Conservation (phyloP, 2,888 invertebrate species). For the Actias luna region DNA sequence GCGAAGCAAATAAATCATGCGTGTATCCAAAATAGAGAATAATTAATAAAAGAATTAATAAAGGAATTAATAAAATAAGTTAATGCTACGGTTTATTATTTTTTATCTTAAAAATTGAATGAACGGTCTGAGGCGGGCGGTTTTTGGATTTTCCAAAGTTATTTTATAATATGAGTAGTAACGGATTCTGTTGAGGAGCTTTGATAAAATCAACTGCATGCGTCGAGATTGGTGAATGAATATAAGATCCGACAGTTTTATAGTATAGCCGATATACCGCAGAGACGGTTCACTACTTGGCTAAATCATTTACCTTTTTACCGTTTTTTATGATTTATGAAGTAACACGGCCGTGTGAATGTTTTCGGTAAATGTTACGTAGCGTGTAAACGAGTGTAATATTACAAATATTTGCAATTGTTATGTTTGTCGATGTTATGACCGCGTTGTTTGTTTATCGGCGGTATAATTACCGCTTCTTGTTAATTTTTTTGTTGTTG, state of each 20-base stretch:
- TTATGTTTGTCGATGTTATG: neutral
- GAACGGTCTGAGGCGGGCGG: too few species aligned
- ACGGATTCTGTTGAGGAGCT: too few species aligned
- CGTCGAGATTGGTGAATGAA: too few species aligned
- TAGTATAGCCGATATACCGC: neutral
- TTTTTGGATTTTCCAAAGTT: too few species aligned
- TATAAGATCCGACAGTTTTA: neutral
- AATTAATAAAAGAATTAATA: too few species aligned
- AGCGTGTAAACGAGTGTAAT: neutral
- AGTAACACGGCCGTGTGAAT: neutral
- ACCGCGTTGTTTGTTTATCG: neutral
- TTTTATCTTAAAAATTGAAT: too few species aligned
- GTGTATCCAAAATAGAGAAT: too few species aligned
- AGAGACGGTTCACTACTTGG: neutral
- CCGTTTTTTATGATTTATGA: neutral
- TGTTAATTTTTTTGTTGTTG: neutral
- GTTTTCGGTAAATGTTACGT: neutral
- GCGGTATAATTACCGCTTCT: neutral
- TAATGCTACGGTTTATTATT: too few species aligned
- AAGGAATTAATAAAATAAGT: too few species aligned
- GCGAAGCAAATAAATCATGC: too few species aligned
- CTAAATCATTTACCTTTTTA: neutral
- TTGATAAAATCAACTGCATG: too few species aligned
- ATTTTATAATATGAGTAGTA: too few species aligned
- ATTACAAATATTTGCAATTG: neutral